Evolutionary conservation across 1,140 invertebrate species (phyloP).

Genomic region (Hypsibius dujardini): DNA sequence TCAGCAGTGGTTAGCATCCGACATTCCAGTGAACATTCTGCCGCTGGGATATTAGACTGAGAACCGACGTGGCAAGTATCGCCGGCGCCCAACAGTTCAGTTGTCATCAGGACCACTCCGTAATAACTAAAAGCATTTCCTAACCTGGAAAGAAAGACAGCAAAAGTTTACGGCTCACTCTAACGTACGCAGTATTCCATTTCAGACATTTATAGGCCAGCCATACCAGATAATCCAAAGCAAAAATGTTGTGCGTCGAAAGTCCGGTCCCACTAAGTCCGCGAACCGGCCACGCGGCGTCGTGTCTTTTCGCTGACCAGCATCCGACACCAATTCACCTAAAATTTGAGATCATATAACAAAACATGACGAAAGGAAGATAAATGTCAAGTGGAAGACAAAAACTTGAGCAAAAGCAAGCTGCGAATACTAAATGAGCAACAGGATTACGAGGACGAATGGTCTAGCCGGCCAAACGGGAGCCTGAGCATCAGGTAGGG

Average conservation of each 20-base stretch:
- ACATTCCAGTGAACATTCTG: constrained; percentile 49
- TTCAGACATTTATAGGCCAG: constrained; percentile 23
- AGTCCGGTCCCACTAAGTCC: constrained; percentile 58
- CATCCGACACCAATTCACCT: too few species aligned
- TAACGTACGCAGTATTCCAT: not conserved
- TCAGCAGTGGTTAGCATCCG: constrained; percentile 55
- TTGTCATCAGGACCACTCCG: constrained; percentile 81
- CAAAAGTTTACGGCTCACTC: not conserved
- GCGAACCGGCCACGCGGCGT: constrained; percentile 47
- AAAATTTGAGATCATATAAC: too few species aligned
- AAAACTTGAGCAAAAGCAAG: too few species aligned
- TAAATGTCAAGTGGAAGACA: too few species aligned
- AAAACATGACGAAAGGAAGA: too few species aligned
- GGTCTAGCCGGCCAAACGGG: constrained; percentile 21
- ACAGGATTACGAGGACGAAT: too few species aligned
- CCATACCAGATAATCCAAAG: constrained; percentile 80
- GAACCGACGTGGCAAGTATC: constrained; percentile 37
- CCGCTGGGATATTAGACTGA: constrained; percentile 28
- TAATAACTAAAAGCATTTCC: constrained; percentile 89
- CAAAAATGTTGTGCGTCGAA: constrained; percentile 60
- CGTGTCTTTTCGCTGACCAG: constrained; percentile 26
- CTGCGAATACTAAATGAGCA: too few species aligned
- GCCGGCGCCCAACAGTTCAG: constrained; percentile 60
- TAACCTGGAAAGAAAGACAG: constrained; percentile 46
- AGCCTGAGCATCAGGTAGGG: constrained; percentile 57